Percentiles rank a stretch among this genome's conserved stretches.
Evolutionary conservation across 2,797 vertebrate species (phyloP).

Genomic region (Propithecus perrieri): DNA sequence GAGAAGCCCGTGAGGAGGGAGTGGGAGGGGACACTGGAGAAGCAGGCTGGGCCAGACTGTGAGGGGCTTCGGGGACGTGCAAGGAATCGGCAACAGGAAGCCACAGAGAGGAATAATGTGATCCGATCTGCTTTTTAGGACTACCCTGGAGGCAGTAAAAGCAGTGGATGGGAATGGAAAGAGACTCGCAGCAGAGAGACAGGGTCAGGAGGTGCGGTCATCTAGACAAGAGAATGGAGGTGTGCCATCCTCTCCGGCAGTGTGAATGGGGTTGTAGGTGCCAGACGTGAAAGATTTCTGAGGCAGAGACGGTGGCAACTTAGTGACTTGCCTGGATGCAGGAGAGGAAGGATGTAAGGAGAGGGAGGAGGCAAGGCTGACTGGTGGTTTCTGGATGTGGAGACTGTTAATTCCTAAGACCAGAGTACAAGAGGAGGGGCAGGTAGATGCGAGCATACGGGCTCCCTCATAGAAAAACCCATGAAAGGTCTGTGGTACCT

Average conservation of each 20-base stretch:
- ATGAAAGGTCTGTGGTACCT: not conserved
- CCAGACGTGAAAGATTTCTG: not conserved
- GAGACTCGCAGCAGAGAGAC: not conserved
- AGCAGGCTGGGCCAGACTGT: not conserved
- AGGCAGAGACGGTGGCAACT: not conserved
- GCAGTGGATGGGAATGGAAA: not conserved
- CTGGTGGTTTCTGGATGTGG: not conserved
- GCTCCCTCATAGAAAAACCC: not conserved
- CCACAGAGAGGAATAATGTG: not conserved
- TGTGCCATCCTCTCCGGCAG: not conserved
- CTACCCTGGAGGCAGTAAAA: not conserved
- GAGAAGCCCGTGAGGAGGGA: too few species aligned
- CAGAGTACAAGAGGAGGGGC: not conserved
- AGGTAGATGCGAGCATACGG: not conserved
- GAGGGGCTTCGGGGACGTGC: not conserved
- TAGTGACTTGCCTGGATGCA: not conserved
- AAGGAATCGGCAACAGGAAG: not conserved
- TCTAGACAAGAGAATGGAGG: not conserved
- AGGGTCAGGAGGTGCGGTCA: not conserved
- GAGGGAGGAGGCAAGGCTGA: not conserved
- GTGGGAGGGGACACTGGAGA: not conserved
- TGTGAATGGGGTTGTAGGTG: not conserved
- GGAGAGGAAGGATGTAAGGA: not conserved
- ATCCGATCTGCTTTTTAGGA: not conserved
- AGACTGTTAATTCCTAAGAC: not conserved